Base-by-base conservation (phyloP, 2,797 vertebrate species). In the Erethizon dorsatum region DNA sequence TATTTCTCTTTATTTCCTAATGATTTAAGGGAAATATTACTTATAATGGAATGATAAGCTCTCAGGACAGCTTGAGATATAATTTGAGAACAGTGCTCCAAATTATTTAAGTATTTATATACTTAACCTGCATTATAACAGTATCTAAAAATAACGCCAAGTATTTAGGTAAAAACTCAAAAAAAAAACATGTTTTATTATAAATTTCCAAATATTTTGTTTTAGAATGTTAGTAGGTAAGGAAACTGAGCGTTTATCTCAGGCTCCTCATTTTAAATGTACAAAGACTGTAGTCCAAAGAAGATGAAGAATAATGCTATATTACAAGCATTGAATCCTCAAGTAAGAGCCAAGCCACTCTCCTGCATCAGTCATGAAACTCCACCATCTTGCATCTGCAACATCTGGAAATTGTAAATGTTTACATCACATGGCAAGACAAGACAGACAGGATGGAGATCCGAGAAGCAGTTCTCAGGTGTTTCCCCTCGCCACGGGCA, bases 401-500 rank as follows among this genome's bases (percentile, higher is more conserved):
- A 20, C 7, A 31, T 26, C 15, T 50, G 15, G n/a, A 73, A 83
- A 61, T n/a, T 4, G 26, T 17, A 54, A 14, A 14, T 20, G 22
- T 67, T 52, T n/a, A 9, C n/a, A 26, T n/a, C 28, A n/a, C n/a
- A 18, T 15, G 6, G 15, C 1, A 82, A 77, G 54, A 80, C 17
- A 50, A 41, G 54, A 65, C 4, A 85, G 24, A 26, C 13, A 50
- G 12, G 8, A 18, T 3, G 0, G 5, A 78, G 2, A 87, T 24
- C 2, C n/a, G 11, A 7, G 1, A 17, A 83, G n/a, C 7, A 83
- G 6, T 52, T 45, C 45, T 26, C 33, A 41, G 54, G 56, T 11
- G 6, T 3, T 67, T 63, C 14, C 13, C 15, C 7, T n/a, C 37
- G 33, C 0, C 45, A n/a, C 1, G 6, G 31, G 12, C 1, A 26